These are phyloP conservation scores for Micropoecilia bifurca DNA, from an alignment of 2,797 vertebrate genomes.

Conservation along the genomic window DNA sequence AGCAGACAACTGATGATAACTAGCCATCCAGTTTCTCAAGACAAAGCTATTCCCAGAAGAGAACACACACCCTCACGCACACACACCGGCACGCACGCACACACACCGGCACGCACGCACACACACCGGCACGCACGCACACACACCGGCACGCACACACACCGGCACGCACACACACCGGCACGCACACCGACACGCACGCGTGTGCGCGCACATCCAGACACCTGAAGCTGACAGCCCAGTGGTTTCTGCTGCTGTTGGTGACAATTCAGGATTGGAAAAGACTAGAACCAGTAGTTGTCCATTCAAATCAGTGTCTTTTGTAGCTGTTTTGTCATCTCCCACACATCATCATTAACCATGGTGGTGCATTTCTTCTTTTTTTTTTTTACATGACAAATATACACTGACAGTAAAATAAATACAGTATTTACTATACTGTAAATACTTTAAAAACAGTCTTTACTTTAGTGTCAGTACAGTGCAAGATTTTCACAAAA, in stretches of 20 bases:
- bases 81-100: no score
- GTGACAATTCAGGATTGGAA: conserved; percentile 23
- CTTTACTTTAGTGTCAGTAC: no score
- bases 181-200: neutral
- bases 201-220: neutral
- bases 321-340: neutral
- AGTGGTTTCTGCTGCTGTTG: conserved; percentile 36
- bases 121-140: no score
- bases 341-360: conserved; percentile 2
- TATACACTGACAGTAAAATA: no score
- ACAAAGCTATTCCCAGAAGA: conserved; percentile 32
- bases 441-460: no score
- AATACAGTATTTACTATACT: no score
- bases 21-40: conserved; percentile 21
- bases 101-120: no score
- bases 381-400: neutral
- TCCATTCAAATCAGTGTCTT: neutral
- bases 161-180: no score
- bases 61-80: neutral
- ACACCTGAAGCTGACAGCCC: conserved; percentile 58
- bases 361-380: neutral
- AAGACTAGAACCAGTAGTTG: neutral
- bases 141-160: no score
- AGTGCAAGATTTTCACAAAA: neutral
- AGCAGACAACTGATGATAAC: conserved; percentile 28